phyloP scores from a whole-genome alignment of 2,888 invertebrate genomes.

The Norana najaformis region DNA sequence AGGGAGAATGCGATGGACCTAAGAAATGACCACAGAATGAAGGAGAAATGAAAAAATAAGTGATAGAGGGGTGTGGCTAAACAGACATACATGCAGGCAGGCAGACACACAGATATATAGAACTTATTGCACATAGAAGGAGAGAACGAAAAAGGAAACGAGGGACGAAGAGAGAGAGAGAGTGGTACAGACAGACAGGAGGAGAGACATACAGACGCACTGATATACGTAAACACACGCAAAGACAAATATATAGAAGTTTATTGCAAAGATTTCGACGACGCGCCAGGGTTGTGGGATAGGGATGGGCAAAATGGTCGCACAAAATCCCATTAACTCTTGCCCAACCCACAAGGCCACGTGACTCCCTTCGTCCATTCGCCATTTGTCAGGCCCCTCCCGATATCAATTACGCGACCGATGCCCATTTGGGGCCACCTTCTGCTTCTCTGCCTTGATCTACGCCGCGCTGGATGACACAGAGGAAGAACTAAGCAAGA shows the following conservation, averaged over 20 bases:
- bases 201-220: neutral
- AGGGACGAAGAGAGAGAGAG: neutral
- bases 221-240: neutral
- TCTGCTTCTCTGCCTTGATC: neutral
- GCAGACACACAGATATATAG: neutral
- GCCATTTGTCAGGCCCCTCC: neutral
- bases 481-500: neutral
- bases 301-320: neutral
- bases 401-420: conserved; percentile 13
- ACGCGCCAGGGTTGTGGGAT: neutral
- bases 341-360: neutral
- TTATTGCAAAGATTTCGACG: no score
- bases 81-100: neutral
- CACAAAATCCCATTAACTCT: neutral
- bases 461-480: neutral
- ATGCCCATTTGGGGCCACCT: neutral
- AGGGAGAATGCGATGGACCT: neutral
- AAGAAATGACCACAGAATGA: neutral
- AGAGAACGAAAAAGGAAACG: neutral
- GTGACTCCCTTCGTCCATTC: neutral
- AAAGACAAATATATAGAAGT: neutral
- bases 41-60: neutral
- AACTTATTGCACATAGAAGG: neutral
- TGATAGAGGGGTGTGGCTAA: neutral
- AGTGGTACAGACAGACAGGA: neutral